Base-by-base conservation (phyloP, 1,140 invertebrate species). In the Steinernema khuongi region DNA sequence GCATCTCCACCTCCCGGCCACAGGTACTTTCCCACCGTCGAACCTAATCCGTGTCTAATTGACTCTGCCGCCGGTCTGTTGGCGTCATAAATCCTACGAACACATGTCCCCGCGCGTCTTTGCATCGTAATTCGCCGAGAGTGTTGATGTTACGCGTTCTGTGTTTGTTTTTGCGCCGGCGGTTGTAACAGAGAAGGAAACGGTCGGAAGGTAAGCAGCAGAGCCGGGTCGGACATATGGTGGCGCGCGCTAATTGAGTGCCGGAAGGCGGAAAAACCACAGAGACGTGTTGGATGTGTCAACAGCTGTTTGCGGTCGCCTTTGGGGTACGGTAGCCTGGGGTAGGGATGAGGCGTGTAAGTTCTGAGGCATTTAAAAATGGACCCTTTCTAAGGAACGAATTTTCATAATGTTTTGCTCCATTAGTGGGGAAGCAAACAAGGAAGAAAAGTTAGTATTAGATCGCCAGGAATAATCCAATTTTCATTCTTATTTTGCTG, bases 71-170 rank as follows among this genome's bases (percentile, higher is more conserved):
- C 50, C 50, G 50, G 50, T 60, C 50, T 60, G 50, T 60, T 60
- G 50, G 19, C 26, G 50, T 60, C 50, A 22, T 60, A 60, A 60
- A 60, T 60, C 50, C 50, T 60, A 14, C 50, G 22, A 60, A 60
- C 50, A 60, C 50, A 60, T 60, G 50, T 60, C 22, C 50, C 4
- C 50, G n/a, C 22, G 11, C 50, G 14, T 60, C 50, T 60, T 60
- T 60, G 50, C 50, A 22, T 60, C 50, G 50, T 60, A 60, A 60
- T 60, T 60, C 22, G 50, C 50, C 50, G 50, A 60, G 50, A 60
- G 50, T 60, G 50, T 60, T 60, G 50, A 60, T 60, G 50, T 60
- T 60, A 60, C 50, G 50, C 50, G 50, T 60, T 60, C 50, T 60
- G 50, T 60, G 50, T 60, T 60, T 60, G 50, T 60, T 60, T 60